Base-by-base conservation (phyloP, 2,888 invertebrate species). In the Ecdyonurus torrentis region DNA sequence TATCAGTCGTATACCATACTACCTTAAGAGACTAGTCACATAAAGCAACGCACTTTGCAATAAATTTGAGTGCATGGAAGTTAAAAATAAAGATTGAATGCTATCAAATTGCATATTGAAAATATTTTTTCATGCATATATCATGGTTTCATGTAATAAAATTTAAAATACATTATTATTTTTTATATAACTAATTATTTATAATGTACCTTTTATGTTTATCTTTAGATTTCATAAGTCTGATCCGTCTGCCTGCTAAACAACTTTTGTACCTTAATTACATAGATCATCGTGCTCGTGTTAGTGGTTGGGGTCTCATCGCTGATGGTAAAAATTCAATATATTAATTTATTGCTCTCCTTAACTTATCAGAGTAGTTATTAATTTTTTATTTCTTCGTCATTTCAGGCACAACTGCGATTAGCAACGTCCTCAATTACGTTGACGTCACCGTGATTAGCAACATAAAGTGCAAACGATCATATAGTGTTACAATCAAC, bases 381-480 rank as follows among this genome's bases (percentile, higher is more conserved):
- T 37, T 37, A 15, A 37, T 37, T 37, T 15, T 37, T 37, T 37
- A 10, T 37, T 5, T 37, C 37, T 15, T 5, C 5, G 37, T 37
- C 37, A 55, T 20, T 20, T 18, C 62, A 65, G 64, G 58, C 22
- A 2, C 63, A 23, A 20, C 7, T 19, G 50, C 61, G 5, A 60
- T 65, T 59, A 50, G 63, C 52, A 7, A 53, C n/a, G 37, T 53
- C 23, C 61, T 71, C 55, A 70, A 70, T 61, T 70, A 61, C 63
- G 70, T 70, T 2, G 58, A 66, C 15, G 61, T 73, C 10, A 66
- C 66, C 59, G 70, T 74, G 20, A 73, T 75, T 60, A 67, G 66
- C 52, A 75, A 75, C 63, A 65, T 67, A 0, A 72, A 67, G 2
- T 75, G 74, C 63, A 53, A 65, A 1, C 58, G 62, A 18, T 61